A percentile compares a stretch with the other conserved stretches of the same genome.
Conservation (phyloP, 30 jellyfish, hydroid and myxozoan species). For the Morbakka virulenta region DNA sequence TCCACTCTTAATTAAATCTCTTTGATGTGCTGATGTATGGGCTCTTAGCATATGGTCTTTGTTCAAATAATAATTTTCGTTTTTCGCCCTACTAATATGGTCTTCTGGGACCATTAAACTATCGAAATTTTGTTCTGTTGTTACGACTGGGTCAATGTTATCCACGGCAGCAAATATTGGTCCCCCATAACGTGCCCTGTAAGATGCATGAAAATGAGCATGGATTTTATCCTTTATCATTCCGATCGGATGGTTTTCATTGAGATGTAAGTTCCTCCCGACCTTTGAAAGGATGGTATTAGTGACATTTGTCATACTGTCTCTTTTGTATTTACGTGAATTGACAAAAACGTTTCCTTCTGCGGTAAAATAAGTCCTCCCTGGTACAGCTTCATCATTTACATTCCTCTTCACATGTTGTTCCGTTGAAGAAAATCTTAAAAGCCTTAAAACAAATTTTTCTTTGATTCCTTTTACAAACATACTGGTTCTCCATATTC, state of each 20-base stretch:
- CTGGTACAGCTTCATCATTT: too few species aligned
- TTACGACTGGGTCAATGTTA: slow-evolving; percentile 87
- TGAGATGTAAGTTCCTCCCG: slow-evolving; percentile 50
- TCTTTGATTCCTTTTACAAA: too few species aligned
- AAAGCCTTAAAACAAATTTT: too few species aligned
- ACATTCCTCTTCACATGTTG: too few species aligned
- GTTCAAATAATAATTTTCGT: slow-evolving; percentile 91
- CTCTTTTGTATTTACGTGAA: slow-evolving; percentile 38
- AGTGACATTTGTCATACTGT: slow-evolving; percentile 86
- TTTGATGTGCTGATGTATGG: slow-evolving; percentile 96
- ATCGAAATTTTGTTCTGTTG: slow-evolving; percentile 92
- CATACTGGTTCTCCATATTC: too few species aligned
- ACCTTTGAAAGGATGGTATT: slow-evolving; percentile 45
- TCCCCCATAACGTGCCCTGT: slow-evolving; percentile 87
- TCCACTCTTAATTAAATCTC: slow-evolving; percentile 82
- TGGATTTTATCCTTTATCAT: slow-evolving; percentile 64
- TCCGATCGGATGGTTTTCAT: slow-evolving; percentile 79
- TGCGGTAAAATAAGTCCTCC: too few species aligned
- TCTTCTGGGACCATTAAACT: slow-evolving; percentile 85
- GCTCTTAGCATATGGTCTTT: slow-evolving; percentile 72
- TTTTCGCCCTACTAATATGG: slow-evolving; percentile 88
- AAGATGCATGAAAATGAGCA: slow-evolving; percentile 74
- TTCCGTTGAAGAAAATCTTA: too few species aligned
- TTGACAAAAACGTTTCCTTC: neutral
- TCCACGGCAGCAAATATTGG: slow-evolving; percentile 93